A percentile compares a stretch with the other conserved stretches of the same genome.
Evolutionary conservation across 2,888 invertebrate genomes (phyloP).

Genomic region (Philopedon plagiatum): DNA sequence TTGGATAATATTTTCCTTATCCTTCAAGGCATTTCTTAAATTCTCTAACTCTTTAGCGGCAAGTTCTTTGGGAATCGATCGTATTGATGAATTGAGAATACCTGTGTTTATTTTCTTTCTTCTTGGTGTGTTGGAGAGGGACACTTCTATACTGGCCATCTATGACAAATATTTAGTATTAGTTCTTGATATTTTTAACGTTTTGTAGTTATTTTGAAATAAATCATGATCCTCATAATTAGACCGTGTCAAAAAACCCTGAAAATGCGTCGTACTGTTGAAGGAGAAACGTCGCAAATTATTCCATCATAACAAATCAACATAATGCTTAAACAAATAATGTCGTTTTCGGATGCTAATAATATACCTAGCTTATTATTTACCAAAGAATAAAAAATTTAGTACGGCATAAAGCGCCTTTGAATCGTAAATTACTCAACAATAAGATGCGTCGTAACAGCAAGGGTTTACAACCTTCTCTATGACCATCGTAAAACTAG

Average conservation of each 20-base stretch:
- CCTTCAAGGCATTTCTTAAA: conserved; percentile 79
- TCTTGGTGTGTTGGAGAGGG: conserved; percentile 77
- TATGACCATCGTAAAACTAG: not conserved
- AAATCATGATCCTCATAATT: no score
- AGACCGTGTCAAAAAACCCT: no score
- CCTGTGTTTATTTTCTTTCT: conserved; percentile 71
- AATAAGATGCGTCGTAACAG: not conserved
- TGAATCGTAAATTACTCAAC: not conserved
- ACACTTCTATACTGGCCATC: conserved; percentile 91
- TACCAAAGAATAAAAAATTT: not conserved
- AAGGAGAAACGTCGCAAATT: no score
- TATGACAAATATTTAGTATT: no score
- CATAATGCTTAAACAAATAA: no score
- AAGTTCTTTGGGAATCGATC: conserved; percentile 65
- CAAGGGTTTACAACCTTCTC: not conserved
- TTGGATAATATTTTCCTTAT: conserved; percentile 88
- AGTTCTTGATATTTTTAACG: no score
- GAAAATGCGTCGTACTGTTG: no score
- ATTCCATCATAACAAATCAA: no score
- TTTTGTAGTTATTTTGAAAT: no score
- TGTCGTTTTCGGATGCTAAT: no score
- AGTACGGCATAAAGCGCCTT: not conserved
- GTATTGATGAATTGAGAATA: conserved; percentile 63
- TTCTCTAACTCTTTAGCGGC: conserved; percentile 78
- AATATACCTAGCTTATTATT: no score